Evolutionary conservation across 2,888 invertebrate species (phyloP), one percentile per base, ranked within the genome.

Genomic region (Sphecodes monilicornis): DNA sequence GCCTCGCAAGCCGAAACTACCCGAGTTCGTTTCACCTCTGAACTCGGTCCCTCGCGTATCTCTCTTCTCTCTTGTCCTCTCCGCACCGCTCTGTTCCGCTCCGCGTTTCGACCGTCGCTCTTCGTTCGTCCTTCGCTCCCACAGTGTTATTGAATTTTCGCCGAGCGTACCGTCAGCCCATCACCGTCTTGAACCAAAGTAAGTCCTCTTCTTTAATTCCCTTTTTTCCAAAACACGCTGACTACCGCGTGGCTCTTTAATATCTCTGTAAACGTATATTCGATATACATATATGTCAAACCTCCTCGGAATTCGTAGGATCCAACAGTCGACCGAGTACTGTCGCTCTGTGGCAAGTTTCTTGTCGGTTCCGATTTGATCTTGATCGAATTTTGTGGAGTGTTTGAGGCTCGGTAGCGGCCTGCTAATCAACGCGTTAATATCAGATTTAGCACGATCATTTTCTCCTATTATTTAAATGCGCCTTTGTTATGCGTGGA

Each of bases 131-230:
- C 41, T 69, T 46, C 39, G 43, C 68, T 10, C 69, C 69, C 29
- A n/a, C 16, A 41, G 29, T 70, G 71, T 68, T 69, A 81, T 82
- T 39, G 80, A 82, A 82, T 69, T 79, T 50, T 18, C 73, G 69
- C 43, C 39, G 22, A 43, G 18, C 22, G 26, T 46, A 29, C 43
- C 43, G 22, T n/a, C 43, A 60, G 22, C 26, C 57, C 41, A 68
- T 32, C 78, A 16, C 29, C 29, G 18, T 3, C 69, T 5, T 46
- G 46, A 64, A 71, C n/a, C 46, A 70, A 74, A 43, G 82, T 72
- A 71, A 76, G 75, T 39, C 36, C 36, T 60, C 29, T 60, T 32
- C 29, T 2, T 10, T 3, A 29, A 54, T 54, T 54, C n/a, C 3
- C 11, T 3, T 54, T 32, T 60, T 16, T 18, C 8, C 29, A 16